These are phyloP conservation scores for Tetranychus truncatus DNA, from an alignment of 2,888 invertebrate species.

Conservation along the genomic window DNA sequence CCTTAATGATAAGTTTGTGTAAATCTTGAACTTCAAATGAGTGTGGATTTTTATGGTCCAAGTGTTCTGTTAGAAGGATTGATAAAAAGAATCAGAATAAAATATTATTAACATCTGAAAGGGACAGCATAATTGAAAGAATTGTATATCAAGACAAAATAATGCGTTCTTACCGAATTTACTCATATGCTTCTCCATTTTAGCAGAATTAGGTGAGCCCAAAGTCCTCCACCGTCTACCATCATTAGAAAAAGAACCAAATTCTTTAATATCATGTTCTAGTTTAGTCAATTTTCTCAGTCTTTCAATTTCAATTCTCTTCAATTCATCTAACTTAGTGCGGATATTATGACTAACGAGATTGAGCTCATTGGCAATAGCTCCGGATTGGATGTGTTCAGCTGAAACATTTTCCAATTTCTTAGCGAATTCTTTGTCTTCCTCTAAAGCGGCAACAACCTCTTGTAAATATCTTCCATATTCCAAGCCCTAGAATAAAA, in stretches of 20 bases:
- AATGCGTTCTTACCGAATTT: neutral
- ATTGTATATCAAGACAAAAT: neutral
- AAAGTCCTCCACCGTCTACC: conserved; percentile 18
- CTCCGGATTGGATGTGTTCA: conserved; percentile 70
- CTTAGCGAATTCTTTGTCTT: conserved; percentile 61
- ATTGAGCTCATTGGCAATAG: conserved; percentile 73
- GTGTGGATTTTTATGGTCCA: conserved; percentile 71
- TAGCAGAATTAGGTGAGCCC: neutral
- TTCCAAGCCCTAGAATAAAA: conserved; percentile 37
- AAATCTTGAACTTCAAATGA: conserved; percentile 89
- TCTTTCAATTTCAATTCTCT: conserved; percentile 65
- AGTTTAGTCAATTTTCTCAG: conserved; percentile 50
- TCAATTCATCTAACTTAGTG: conserved; percentile 72
- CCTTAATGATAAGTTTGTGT: conserved; percentile 52
- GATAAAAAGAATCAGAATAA: conserved; percentile 9
- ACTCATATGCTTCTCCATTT: neutral
- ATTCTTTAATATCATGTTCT: conserved; percentile 41
- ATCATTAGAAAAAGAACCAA: conserved; percentile 1
- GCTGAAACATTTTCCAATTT: conserved; percentile 62
- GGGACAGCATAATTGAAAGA: conserved; percentile 6
- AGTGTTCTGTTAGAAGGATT: conserved; percentile 38
- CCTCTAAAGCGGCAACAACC: conserved; percentile 70
- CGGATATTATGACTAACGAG: conserved; percentile 69
- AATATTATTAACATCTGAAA: neutral
- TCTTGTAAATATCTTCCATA: conserved; percentile 76